These are phyloP conservation scores for Lithophane socia DNA, from an alignment of 2,888 invertebrate species.

Conservation along the genomic window DNA sequence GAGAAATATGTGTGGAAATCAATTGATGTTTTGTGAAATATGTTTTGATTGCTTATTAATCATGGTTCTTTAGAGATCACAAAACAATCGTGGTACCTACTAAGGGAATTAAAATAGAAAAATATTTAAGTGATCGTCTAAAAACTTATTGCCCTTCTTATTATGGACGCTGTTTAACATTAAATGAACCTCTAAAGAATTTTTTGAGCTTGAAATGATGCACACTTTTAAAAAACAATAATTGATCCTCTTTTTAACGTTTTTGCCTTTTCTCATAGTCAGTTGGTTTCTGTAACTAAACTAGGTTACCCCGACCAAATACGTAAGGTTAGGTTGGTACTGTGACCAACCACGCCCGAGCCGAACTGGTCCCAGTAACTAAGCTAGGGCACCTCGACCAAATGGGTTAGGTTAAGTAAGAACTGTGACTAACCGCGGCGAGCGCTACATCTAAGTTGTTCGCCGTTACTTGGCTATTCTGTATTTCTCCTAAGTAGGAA, in stretches of 20 bases:
- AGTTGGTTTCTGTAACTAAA: too few relatives aligned
- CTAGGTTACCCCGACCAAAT: too few relatives aligned
- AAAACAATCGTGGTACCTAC: neutral
- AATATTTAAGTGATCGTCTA: too few relatives aligned
- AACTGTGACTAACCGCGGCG: neutral
- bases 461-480: neutral
- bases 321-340: neutral
- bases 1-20: conserved; percentile 47
- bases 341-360: neutral
- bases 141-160: neutral
- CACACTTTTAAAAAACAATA: neutral
- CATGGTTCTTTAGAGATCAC: neutral
- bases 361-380: neutral
- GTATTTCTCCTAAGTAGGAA: neutral
- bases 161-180: too few relatives aligned
- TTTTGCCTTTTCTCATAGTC: too few relatives aligned
- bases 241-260: too few relatives aligned
- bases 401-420: neutral
- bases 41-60: conserved; percentile 9
- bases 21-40: conserved; percentile 22
- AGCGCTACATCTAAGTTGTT: neutral
- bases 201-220: neutral
- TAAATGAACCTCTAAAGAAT: too few relatives aligned
- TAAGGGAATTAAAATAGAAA: too few relatives aligned
- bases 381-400: neutral